Conservation (phyloP, 2,797 vertebrate genomes). For the Enteromius treurensis region DNA sequence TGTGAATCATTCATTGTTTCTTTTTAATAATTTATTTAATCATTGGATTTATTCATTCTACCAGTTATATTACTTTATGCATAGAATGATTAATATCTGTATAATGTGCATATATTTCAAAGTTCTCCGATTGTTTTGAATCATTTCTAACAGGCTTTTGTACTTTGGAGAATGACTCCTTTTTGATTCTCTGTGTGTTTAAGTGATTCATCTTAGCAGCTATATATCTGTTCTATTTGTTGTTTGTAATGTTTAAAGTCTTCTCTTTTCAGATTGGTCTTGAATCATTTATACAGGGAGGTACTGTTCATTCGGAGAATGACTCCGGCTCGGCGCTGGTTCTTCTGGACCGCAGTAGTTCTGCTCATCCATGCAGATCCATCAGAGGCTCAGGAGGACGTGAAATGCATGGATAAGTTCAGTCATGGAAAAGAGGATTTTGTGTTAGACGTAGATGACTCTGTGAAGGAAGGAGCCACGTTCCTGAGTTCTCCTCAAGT, state of each 20-base stretch:
- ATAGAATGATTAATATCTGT: neutral
- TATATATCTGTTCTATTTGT: neutral
- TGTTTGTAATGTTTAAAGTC: neutral
- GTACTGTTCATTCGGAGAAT: too few species aligned
- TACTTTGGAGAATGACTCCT: neutral
- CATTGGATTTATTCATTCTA: neutral
- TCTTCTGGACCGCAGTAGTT: neutral
- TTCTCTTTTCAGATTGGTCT: neutral
- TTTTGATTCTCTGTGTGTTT: neutral
- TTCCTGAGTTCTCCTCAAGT: constrained; percentile 81
- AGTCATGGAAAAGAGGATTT: constrained; percentile 79
- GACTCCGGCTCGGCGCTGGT: constrained; percentile 29
- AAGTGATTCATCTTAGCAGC: neutral
- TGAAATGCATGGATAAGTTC: constrained; percentile 78
- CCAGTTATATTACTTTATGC: neutral
- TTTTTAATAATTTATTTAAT: neutral
- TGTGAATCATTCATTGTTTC: neutral
- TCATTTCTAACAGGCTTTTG: neutral
- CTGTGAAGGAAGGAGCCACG: constrained; percentile 87
- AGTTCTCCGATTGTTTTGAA: neutral
- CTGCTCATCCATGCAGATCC: constrained; percentile 20
- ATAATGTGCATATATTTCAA: neutral
- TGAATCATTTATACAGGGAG: neutral
- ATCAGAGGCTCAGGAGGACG: constrained; percentile 56
- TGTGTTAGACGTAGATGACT: constrained; percentile 86